Evolutionary conservation across 1,140 invertebrate genomes (phyloP).

Genomic region (Aphaenogaster floridana): DNA sequence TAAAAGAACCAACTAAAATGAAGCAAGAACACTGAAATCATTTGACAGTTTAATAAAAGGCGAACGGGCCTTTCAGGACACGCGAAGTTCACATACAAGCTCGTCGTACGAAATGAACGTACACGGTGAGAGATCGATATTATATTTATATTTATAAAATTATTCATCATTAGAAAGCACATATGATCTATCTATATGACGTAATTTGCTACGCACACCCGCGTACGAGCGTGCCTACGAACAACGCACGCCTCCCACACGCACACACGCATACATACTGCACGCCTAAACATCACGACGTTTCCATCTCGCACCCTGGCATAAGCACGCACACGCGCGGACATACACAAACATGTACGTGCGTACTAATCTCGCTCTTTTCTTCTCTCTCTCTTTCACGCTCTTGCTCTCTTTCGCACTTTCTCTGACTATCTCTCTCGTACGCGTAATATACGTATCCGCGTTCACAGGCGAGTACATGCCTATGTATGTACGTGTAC

Average conservation of each 20-base stretch:
- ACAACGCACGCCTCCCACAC: constrained; percentile 69
- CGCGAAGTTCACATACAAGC: constrained; percentile 61
- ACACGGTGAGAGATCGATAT: constrained; percentile 81
- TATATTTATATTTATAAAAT: constrained; percentile 86
- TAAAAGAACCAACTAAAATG: constrained; percentile 45
- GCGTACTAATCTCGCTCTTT: constrained; percentile 31
- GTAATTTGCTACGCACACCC: constrained; percentile 81
- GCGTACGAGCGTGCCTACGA: constrained; percentile 76
- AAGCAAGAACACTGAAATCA: constrained; percentile 61
- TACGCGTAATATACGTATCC: constrained; percentile 57
- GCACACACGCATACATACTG: constrained; percentile 59
- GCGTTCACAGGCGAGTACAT: constrained; percentile 75
- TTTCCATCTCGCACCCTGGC: constrained; percentile 57
- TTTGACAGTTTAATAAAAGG: constrained; percentile 61
- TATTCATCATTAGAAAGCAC: constrained; percentile 85
- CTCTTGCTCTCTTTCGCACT: constrained; percentile 17
- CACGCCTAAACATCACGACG: constrained; percentile 32
- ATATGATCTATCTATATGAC: constrained; percentile 85
- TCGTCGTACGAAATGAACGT: constrained; percentile 73
- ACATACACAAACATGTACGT: constrained; percentile 68
- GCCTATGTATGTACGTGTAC: constrained; percentile 80
- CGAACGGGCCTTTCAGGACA: constrained; percentile 58
- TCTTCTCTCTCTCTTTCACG: constrained; percentile 2
- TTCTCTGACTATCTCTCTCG: neutral
- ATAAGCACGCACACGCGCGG: constrained; percentile 69